Evolutionary conservation across 2,113 vertebrate genomes (phyloP), one percentile per base, ranked within the genome.

Genomic region (Corythaixoides concolor): DNA sequence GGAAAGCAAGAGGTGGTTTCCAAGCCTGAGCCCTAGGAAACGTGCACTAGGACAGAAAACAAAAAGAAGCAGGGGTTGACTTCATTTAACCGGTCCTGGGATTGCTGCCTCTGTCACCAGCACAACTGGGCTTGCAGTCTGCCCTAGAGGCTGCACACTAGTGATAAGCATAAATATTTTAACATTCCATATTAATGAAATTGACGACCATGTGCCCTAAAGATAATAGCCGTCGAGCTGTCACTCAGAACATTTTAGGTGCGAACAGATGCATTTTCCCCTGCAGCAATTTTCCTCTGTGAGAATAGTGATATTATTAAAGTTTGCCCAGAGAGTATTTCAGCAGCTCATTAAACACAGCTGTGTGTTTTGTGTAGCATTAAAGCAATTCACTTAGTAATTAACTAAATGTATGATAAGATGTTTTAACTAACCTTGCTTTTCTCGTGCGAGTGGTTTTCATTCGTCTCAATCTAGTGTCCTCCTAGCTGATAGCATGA

Each of bases 341-440:
- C 81, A 93, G 89, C 85, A 97, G 69, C 76, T 96, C 85, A 84
- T 95, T 94, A 96, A 93, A 90, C 91, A 88, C 83, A 94, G 93
- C 91, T 94, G 88, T 18, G 10, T 90, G 79, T 95, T 91, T 86
- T 56, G 37, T 70, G 58, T 41, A 85, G 76, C 82, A 94, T 90
- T 90, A 89, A 93, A 93, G 93, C 69, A 95, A 92, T 90, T 87
- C 63, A 32, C 93, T 89, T 47, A 88, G 83, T 91, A 95, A 97
- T 97, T 97, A 97, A 85, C 89, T 47, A 92, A 94, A 95, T 81
- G 64, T 77, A 58, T 58, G 87, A 80, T 78, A 83, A 91, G 74
- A 37, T 6, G 7, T 93, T 96, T 89, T 75, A 73, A 93, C 79
- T 87, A 91, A 93, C 83, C 70, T 22, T 70, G 82, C 79, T 86